Conservation (phyloP, 64 coral and sea anemone species). For the Catalaphyllia jardinei region DNA sequence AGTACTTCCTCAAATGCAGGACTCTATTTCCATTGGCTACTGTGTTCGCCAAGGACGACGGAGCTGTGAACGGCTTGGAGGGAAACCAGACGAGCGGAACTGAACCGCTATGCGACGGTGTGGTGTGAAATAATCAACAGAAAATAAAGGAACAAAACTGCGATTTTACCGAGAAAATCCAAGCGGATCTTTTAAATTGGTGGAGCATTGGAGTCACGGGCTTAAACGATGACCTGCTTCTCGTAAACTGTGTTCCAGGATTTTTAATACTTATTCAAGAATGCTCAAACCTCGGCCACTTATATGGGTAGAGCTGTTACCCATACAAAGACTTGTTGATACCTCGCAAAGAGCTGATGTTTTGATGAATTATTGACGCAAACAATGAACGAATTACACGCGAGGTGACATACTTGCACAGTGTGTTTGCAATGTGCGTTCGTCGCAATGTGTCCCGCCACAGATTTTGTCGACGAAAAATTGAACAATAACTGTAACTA, state of each 20-base stretch:
- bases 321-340: background rate
- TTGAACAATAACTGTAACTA: background rate
- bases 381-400: slow-evolving; percentile 11
- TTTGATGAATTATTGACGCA: background rate
- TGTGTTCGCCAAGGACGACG: slow-evolving; percentile 48
- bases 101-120: slow-evolving; percentile 57
- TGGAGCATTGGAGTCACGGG: slow-evolving; percentile 23
- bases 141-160: background rate
- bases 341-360: background rate
- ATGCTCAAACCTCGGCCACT: background rate
- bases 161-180: background rate
- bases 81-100: background rate
- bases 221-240: background rate
- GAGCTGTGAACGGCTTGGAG: slow-evolving; percentile 56
- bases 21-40: slow-evolving; percentile 32
- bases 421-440: background rate
- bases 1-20: slow-evolving; percentile 51
- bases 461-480: slow-evolving; percentile 24
- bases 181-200: slow-evolving; percentile 22
- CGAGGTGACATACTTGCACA: background rate
- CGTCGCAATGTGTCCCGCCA: background rate
- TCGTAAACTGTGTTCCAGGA: slow-evolving; percentile 1
- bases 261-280: slow-evolving; percentile 3
- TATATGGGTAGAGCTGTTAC: background rate
- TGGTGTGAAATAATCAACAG: background rate